Base-by-base conservation (phyloP, 1,140 invertebrate genomes). In the Delia radicum region DNA sequence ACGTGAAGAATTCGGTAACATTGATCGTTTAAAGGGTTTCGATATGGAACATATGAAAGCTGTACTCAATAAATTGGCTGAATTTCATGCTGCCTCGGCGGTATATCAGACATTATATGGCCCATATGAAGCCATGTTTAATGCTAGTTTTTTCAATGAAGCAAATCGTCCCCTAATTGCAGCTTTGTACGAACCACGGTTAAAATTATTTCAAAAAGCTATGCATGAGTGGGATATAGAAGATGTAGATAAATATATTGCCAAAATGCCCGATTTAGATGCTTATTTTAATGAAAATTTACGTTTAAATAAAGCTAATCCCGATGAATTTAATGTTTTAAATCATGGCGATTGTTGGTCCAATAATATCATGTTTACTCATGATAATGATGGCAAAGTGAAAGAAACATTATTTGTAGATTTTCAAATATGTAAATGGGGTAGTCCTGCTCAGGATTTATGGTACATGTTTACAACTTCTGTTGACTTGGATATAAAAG, bases 331-430 rank as follows among this genome's bases (percentile, higher is more conserved):
- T 73, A 87, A 89, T 76, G 90, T 91, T 0, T 81, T 92, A 6
- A 90, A 87, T 77, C 91, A 92, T 73, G 91, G 91, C 5, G 91
- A 92, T 79, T 87, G 87, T 18, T 85, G 83, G 83, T 78, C 77
- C 0, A 82, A 86, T 67, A 88, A 88, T 72, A 78, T 88, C 3
- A 80, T 88, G 76, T 87, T 83, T 77, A 82, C 79, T 42, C 86
- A 87, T 73, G 71, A 73, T 21, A 72, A 80, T 0, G 26, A 79
- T 37, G 81, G 79, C 1, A 63, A 77, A 0, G 74, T 84, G 1
- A 72, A 81, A 55, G 75, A 81, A 37, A 69, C 84, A 2, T 79
- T 85, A 28, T 80, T 87, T 12, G 72, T 88, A 0, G 87, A 88
- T 72, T 88, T 86, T 71, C 87, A 88, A 79, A 75, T 84, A 5